phyloP scores from a whole-genome alignment of 2,113 vertebrate species.

The Charina bottae region DNA sequence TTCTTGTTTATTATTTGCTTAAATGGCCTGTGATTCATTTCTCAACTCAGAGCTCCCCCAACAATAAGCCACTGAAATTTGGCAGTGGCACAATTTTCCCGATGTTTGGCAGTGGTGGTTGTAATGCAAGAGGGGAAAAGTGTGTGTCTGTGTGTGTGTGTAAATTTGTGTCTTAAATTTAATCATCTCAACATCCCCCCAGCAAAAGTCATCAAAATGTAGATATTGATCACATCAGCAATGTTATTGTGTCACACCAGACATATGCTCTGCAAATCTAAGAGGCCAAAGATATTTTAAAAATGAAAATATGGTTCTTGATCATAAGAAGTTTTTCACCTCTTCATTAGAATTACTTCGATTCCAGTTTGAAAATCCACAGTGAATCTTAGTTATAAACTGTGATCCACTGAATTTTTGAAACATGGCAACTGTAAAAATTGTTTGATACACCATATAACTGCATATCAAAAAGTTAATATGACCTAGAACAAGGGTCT shows the following conservation, averaged over 20 bases:
- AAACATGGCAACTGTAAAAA: background rate
- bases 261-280: background rate
- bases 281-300: background rate
- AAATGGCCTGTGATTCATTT: background rate
- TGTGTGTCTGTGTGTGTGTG: too few relatives aligned
- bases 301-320: background rate
- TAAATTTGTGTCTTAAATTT: background rate
- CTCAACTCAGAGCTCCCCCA: background rate
- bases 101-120: background rate
- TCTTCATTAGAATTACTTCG: background rate
- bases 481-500: conserved; percentile 24
- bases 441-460: background rate
- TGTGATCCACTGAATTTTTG: background rate
- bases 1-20: background rate
- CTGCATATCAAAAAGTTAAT: background rate
- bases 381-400: background rate
- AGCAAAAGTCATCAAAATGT: background rate
- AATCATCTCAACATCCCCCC: background rate
- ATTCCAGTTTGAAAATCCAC: background rate
- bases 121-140: background rate
- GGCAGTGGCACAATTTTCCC: background rate
- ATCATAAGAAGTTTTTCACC: background rate
- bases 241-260: background rate
- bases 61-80: background rate
- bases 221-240: background rate